These are phyloP conservation scores for Ceratosolen solmsi DNA, from an alignment of 1,140 invertebrate species.

Conservation along the genomic window DNA sequence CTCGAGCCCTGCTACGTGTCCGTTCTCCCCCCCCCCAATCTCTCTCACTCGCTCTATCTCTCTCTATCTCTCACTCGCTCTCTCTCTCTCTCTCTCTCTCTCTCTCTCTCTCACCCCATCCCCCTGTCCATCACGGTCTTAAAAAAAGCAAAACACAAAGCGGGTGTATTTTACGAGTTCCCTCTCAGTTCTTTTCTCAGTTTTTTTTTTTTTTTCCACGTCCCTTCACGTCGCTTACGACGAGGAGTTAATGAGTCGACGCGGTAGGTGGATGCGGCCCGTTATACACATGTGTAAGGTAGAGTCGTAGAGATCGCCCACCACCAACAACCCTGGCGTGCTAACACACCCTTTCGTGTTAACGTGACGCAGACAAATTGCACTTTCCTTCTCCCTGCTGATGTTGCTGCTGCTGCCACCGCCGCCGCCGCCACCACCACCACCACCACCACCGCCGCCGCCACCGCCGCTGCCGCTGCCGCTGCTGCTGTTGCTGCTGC, in stretches of 20 bases:
- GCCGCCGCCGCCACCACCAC: too few species aligned
- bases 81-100: neutral
- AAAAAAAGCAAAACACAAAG: slow-evolving; percentile 29
- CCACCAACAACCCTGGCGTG: neutral
- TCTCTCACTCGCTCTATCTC: neutral
- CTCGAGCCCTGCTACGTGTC: neutral
- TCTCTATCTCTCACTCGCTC: neutral
- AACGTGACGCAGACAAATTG: slow-evolving; percentile 66
- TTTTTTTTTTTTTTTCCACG: slow-evolving; percentile 19
- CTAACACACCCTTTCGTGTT: slow-evolving; percentile 42
- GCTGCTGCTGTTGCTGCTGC: too few species aligned
- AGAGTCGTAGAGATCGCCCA: slow-evolving; percentile 24
- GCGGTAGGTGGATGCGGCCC: slow-evolving; percentile 55
- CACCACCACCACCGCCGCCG: too few species aligned
- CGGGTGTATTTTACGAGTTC: slow-evolving; percentile 61
- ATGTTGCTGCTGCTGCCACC: too few species aligned
- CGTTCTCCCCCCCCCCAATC: too few species aligned
- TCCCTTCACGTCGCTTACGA: slow-evolving; percentile 42
- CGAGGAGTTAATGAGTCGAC: slow-evolving; percentile 56
- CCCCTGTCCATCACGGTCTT: neutral
- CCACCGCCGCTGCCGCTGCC: too few species aligned
- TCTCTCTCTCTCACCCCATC: neutral
- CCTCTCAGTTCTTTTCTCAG: slow-evolving; percentile 45
- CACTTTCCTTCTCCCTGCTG: slow-evolving; percentile 52
- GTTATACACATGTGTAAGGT: slow-evolving; percentile 32